phyloP scores from a whole-genome alignment of 2,888 invertebrate genomes.

The Watsonalla binaria region DNA sequence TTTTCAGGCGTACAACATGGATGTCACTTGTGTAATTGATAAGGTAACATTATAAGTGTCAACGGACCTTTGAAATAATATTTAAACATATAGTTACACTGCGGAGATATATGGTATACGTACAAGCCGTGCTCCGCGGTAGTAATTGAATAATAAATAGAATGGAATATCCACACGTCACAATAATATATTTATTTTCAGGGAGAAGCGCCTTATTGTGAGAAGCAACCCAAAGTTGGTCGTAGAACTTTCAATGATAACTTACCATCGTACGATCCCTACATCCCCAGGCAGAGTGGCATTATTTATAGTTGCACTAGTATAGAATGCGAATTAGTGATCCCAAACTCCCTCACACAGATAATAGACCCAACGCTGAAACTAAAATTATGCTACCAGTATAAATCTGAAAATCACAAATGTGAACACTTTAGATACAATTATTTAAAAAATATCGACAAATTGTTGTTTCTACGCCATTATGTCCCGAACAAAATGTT shows the following conservation, averaged over 20 bases:
- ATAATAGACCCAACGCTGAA: slow-evolving; percentile 33
- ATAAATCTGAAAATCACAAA: slow-evolving; percentile 26
- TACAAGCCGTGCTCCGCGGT: no score
- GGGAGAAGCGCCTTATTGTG: slow-evolving; percentile 44
- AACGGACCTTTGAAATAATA: slow-evolving; percentile 1
- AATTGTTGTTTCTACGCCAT: slow-evolving; percentile 49
- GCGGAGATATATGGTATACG: no score
- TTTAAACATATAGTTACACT: background rate
- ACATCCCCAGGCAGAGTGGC: slow-evolving; percentile 48
- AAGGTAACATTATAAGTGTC: slow-evolving; percentile 34
- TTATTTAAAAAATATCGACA: slow-evolving; percentile 57
- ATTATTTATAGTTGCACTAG: slow-evolving; percentile 49
- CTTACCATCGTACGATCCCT: slow-evolving; percentile 59
- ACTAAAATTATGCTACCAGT: slow-evolving; percentile 43
- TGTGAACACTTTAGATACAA: slow-evolving; percentile 55
- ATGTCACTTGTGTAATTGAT: slow-evolving; percentile 54
- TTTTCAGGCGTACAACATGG: slow-evolving; percentile 60
- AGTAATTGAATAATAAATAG: no score
- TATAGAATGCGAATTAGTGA: slow-evolving; percentile 37
- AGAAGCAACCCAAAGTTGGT: slow-evolving; percentile 20
- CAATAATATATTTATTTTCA: slow-evolving; percentile 27
- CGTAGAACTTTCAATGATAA: slow-evolving; percentile 29
- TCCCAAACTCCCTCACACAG: slow-evolving; percentile 48
- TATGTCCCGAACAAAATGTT: slow-evolving; percentile 47
- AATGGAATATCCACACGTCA: background rate